Conservation (phyloP, 2,113 vertebrate species). For the Proteles cristata region DNA sequence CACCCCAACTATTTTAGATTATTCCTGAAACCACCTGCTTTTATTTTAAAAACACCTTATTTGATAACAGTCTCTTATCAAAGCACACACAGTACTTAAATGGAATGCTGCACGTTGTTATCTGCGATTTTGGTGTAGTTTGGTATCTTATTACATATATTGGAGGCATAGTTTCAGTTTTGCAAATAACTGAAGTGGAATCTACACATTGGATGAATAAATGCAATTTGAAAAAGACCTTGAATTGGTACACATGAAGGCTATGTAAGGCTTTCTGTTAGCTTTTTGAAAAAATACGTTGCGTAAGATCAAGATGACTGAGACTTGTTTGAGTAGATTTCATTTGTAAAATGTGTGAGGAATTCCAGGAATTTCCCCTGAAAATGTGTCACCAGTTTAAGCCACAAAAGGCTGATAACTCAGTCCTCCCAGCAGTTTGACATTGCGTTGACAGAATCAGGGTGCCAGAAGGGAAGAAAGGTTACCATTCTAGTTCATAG, state of each 20-base stretch:
- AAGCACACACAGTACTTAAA: background rate
- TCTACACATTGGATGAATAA: background rate
- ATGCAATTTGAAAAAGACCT: background rate
- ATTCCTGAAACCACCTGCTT: background rate
- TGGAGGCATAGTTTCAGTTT: background rate
- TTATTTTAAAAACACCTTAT: background rate
- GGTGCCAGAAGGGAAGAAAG: background rate
- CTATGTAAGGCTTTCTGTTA: background rate
- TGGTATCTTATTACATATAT: background rate
- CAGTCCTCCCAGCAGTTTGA: background rate
- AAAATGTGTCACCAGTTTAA: background rate
- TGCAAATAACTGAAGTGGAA: background rate
- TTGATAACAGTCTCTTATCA: background rate
- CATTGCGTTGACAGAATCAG: background rate
- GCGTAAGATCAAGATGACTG: background rate
- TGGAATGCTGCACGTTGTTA: background rate
- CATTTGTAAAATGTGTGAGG: background rate
- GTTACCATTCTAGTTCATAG: background rate
- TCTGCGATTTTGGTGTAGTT: background rate
- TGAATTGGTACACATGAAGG: background rate
- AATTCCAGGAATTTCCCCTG: background rate
- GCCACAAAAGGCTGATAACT: background rate
- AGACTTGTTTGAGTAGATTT: background rate
- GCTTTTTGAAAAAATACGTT: background rate
- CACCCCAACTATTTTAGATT: background rate